Percentiles rank a stretch among this genome's conserved stretches.
Conservation (phyloP, 2,113 vertebrate species). For the Syngnathus floridae region DNA sequence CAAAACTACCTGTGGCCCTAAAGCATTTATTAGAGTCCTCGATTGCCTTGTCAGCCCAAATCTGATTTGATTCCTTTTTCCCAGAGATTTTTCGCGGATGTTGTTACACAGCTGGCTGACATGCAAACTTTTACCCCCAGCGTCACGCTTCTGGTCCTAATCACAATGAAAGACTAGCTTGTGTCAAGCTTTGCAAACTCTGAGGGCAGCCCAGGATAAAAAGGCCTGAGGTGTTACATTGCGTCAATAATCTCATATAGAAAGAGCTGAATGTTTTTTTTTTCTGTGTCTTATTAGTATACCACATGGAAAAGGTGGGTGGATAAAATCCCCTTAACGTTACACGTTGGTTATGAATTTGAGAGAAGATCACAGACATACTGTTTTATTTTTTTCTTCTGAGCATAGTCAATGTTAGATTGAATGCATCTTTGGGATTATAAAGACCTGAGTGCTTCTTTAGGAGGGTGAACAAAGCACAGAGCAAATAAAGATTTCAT, state of each 20-base stretch:
- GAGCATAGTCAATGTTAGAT: constrained; percentile 22
- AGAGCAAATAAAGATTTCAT: constrained; percentile 45
- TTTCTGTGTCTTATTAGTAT: constrained; percentile 34
- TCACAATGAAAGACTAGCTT: constrained; percentile 46
- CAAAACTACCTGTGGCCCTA: constrained; percentile 40
- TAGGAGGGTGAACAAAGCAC: constrained; percentile 31
- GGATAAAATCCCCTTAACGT: constrained; percentile 36
- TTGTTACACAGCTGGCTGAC: constrained; percentile 37
- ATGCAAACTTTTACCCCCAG: constrained; percentile 44
- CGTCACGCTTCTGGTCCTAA: constrained; percentile 39
- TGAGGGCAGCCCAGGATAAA: constrained; percentile 36
- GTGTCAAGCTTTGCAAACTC: constrained; percentile 29
- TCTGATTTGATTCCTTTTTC: constrained; percentile 2
- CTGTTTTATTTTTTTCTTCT: constrained; percentile 21
- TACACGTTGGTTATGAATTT: constrained; percentile 20
- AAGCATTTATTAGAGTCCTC: constrained; percentile 34
- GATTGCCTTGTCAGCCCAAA: constrained; percentile 31
- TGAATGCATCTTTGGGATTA: constrained; percentile 31
- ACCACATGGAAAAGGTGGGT: constrained; percentile 33
- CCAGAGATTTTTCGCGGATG: constrained; percentile 5
- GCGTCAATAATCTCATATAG: constrained; percentile 21
- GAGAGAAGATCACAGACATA: constrained; percentile 27
- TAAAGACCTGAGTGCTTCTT: constrained; percentile 30
- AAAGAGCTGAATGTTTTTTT: constrained; percentile 39
- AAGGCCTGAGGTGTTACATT: constrained; percentile 26